Evolutionary conservation across 2,888 invertebrate genomes (phyloP).

Genomic region (Conus canariensis): DNA sequence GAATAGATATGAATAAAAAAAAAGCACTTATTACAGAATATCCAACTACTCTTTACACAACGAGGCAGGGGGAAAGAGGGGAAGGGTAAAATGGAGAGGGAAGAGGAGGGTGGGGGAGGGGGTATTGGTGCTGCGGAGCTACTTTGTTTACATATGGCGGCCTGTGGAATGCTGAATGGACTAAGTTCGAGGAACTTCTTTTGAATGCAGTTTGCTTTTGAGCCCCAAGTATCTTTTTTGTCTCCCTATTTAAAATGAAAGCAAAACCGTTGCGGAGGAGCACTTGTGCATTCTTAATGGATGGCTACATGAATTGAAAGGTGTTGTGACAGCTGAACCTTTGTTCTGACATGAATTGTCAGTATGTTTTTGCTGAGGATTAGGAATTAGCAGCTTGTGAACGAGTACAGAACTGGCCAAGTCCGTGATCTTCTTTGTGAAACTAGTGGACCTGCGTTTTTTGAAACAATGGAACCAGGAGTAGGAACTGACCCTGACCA

Average conservation of each 20-base stretch:
- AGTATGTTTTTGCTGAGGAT: not conserved
- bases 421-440: not conserved
- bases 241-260: too few species aligned
- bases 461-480: conserved; percentile 7
- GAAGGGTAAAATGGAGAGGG: too few species aligned
- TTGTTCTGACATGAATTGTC: not conserved
- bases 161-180: not conserved
- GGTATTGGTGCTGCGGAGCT: conserved; percentile 21
- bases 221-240: not conserved
- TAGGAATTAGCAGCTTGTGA: not conserved
- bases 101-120: too few species aligned
- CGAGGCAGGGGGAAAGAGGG: too few species aligned
- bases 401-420: not conserved
- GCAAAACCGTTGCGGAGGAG: too few species aligned
- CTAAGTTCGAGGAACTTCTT: not conserved
- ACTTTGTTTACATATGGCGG: conserved; percentile 46
- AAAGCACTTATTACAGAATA: too few species aligned
- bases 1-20: too few species aligned
- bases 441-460: not conserved
- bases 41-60: too few species aligned
- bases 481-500: not conserved
- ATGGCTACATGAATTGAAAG: not conserved
- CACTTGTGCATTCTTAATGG: too few species aligned
- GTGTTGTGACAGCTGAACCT: not conserved
- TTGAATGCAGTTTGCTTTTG: not conserved